Conservation (phyloP, 2,113 vertebrate genomes). For the Pyrgilauda ruficollis region DNA sequence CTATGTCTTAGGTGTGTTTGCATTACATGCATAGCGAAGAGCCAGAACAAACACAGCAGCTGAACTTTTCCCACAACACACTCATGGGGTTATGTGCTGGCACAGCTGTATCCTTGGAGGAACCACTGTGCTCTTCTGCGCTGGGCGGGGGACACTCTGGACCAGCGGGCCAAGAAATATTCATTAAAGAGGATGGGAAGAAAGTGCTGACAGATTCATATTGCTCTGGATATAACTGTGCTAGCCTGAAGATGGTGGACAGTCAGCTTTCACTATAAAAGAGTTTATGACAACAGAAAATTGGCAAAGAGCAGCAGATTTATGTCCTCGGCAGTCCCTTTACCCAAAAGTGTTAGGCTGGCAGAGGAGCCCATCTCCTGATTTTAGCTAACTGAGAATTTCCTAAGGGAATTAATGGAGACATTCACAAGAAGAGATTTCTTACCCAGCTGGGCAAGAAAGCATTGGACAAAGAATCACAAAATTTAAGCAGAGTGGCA, state of each 20-base stretch:
- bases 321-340: not conserved
- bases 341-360: not conserved
- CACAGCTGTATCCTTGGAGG: not conserved
- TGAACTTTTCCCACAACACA: not conserved
- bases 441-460: not conserved
- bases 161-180: not conserved
- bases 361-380: not conserved
- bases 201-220: not conserved
- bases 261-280: not conserved
- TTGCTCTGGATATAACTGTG: not conserved
- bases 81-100: not conserved
- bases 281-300: not conserved
- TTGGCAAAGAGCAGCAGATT: not conserved
- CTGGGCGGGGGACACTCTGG: not conserved
- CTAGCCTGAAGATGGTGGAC: not conserved
- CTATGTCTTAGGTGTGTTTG: not conserved
- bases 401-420: not conserved
- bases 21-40: not conserved
- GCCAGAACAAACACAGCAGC: not conserved
- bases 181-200: not conserved
- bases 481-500: not conserved
- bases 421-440: not conserved
- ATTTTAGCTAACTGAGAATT: not conserved
- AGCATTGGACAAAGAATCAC: not conserved
- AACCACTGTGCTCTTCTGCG: not conserved